Conservation (phyloP, 2,113 vertebrate genomes). For the Serinus canaria region DNA sequence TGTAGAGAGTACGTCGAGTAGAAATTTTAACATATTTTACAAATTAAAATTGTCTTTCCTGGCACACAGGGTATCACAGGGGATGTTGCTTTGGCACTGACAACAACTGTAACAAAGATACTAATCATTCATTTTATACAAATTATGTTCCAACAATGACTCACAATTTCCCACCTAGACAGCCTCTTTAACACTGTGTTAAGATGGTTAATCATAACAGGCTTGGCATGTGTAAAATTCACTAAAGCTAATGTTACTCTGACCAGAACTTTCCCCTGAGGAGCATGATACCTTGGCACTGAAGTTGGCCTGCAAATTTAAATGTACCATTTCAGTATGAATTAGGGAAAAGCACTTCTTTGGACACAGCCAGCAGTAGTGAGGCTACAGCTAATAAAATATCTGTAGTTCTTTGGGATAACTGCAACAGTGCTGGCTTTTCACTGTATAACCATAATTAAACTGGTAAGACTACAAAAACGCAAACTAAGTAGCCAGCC, state of each 20-base stretch:
- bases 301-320: neutral
- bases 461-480: neutral
- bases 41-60: neutral
- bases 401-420: neutral
- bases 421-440: neutral
- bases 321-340: neutral
- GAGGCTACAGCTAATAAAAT: neutral
- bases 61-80: neutral
- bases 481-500: neutral
- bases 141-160: neutral
- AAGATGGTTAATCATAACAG: conserved; percentile 2
- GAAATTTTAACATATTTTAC: neutral
- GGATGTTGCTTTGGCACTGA: neutral
- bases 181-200: neutral
- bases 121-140: neutral
- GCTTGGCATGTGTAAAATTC: neutral
- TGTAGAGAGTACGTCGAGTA: neutral
- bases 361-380: neutral
- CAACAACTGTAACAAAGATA: neutral
- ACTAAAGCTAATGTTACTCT: neutral
- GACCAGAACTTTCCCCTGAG: neutral
- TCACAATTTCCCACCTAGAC: neutral
- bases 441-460: neutral
- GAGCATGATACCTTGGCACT: neutral
- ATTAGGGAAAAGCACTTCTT: neutral